These are phyloP conservation scores for Spatulosminthurus flaviceps DNA, from an alignment of 2,888 invertebrate genomes.

Conservation along the genomic window DNA sequence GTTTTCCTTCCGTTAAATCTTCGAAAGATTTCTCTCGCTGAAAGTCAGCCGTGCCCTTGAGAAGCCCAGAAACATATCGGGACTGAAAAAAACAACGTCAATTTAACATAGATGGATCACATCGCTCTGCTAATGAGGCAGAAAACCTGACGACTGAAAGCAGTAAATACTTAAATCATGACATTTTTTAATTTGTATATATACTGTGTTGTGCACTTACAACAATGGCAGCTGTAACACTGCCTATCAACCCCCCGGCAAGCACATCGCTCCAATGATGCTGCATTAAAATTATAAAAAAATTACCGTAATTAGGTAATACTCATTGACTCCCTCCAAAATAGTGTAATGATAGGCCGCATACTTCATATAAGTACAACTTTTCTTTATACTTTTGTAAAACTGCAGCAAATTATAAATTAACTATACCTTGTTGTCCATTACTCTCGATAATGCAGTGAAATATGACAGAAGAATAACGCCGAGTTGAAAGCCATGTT, in stretches of 20 bases:
- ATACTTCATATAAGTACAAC: neutral
- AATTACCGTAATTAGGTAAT: slow-evolving; percentile 59
- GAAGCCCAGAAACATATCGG: slow-evolving; percentile 45
- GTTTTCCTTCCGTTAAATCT: slow-evolving; percentile 28
- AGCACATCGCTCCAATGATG: slow-evolving; percentile 73
- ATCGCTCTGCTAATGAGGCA: neutral
- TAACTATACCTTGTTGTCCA: slow-evolving; percentile 80
- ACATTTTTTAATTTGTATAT: no score
- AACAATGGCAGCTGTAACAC: slow-evolving; percentile 64
- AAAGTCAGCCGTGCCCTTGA: neutral
- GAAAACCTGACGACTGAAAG: neutral
- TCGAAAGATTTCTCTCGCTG: slow-evolving; percentile 18
- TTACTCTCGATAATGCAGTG: slow-evolving; percentile 88
- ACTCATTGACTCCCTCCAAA: no score
- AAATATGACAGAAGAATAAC: slow-evolving; percentile 83
- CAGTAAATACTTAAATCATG: no score
- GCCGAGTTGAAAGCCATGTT: slow-evolving; percentile 84
- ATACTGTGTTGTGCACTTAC: no score
- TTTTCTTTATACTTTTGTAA: neutral
- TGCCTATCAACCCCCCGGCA: slow-evolving; percentile 68
- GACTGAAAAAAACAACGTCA: slow-evolving; percentile 29
- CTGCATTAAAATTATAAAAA: slow-evolving; percentile 60
- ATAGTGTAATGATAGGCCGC: neutral
- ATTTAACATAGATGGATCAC: neutral
- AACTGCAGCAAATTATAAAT: neutral